Evolutionary conservation across 2,888 invertebrate genomes (phyloP).

Genomic region (Pherbina coryleti): DNA sequence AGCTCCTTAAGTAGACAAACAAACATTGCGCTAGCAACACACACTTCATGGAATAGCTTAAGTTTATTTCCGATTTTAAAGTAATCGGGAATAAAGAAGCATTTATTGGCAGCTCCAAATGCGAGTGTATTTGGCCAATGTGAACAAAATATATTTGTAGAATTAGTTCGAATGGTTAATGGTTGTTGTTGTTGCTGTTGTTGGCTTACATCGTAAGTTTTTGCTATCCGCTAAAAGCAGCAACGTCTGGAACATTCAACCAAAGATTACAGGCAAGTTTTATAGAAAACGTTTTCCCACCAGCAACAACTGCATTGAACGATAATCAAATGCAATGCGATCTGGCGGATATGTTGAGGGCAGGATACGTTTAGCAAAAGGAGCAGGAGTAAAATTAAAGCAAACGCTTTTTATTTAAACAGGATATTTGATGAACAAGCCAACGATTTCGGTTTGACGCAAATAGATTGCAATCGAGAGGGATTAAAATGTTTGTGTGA

Average conservation of each 20-base stretch:
- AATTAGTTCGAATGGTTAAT: no score
- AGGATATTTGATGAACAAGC: no score
- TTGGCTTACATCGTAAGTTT: no score
- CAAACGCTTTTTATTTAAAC: background rate
- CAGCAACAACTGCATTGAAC: background rate
- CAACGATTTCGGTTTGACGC: no score
- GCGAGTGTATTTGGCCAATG: no score
- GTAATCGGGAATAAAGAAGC: background rate
- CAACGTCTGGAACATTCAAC: background rate
- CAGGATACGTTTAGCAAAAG: background rate
- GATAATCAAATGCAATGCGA: background rate
- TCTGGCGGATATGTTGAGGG: background rate
- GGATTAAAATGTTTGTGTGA: no score
- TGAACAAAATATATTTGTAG: no score
- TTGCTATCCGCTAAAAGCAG: no score
- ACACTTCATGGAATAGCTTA: background rate
- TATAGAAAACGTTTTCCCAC: background rate
- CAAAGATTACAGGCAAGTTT: background rate
- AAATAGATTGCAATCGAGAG: no score
- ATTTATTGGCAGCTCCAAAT: no score
- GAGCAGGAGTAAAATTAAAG: background rate
- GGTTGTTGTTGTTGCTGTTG: no score
- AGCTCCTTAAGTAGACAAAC: conserved; percentile 16
- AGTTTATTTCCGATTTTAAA: background rate
- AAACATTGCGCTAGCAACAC: background rate